These are phyloP conservation scores for Mantis religiosa DNA, from an alignment of 2,888 invertebrate genomes.

Conservation along the genomic window DNA sequence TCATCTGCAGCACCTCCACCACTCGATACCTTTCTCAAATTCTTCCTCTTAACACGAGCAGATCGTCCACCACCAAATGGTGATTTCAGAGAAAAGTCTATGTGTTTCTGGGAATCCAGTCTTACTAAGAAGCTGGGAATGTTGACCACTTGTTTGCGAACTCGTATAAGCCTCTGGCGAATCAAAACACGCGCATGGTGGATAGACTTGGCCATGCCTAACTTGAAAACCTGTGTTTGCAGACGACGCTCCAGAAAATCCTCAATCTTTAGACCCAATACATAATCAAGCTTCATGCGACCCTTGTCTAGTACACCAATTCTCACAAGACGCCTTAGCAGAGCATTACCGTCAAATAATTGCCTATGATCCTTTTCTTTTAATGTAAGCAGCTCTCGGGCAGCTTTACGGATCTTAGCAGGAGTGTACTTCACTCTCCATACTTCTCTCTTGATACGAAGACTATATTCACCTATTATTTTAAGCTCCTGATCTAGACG, in stretches of 20 bases:
- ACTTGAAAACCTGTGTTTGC: conserved; percentile 95
- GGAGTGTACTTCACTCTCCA: conserved; percentile 99
- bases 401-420: conserved; percentile 98
- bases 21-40: conserved; percentile 73
- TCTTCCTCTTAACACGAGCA: conserved; percentile 99
- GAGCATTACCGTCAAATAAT: conserved; percentile 99
- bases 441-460: conserved; percentile 98
- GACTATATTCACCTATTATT: conserved; percentile 98
- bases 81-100: conserved; percentile 95
- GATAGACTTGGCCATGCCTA: conserved; percentile 97
- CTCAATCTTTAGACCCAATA: conserved; percentile 96
- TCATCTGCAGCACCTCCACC: conserved; percentile 78
- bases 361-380: conserved; percentile 98
- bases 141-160: conserved; percentile 98
- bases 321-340: conserved; percentile 93
- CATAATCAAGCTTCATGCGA: conserved; percentile 99
- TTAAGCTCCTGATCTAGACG: conserved; percentile 98
- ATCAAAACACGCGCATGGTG: conserved; percentile 99
- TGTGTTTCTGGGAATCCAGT: conserved; percentile 95
- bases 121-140: conserved; percentile 96
- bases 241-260: conserved; percentile 99
- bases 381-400: conserved; percentile 94
- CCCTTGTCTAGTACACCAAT: conserved; percentile 97
- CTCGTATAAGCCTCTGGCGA: conserved; percentile 97
- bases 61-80: conserved; percentile 99